Base-by-base conservation (phyloP, 2,797 vertebrate species). In the Apodemus agrarius region DNA sequence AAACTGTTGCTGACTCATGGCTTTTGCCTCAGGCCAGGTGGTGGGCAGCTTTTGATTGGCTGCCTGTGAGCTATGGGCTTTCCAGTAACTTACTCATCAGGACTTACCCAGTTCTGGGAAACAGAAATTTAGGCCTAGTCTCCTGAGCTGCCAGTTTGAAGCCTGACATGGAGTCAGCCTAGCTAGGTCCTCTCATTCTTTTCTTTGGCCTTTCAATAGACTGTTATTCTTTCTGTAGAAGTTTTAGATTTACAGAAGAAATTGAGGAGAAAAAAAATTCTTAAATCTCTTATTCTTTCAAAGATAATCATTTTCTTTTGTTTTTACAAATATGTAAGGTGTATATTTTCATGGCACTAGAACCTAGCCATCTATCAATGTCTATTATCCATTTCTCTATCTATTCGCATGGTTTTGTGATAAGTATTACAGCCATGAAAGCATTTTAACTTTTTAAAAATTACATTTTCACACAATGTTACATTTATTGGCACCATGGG, bases 361-460 rank as follows among this genome's bases (percentile, higher is more conserved):
- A 19, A 43, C 19, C 12, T 54, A 29, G 26, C 3, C 26, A 57
- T 31, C 52, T 43, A 37, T 52, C 46, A 74, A 37, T 31, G 67
- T 40, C 49, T 72, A 31, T 59, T 74, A 59, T 75, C 26, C 34
- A 10, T 49, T 9, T 63, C 37, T 43, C 12, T 63, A 43, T 61
- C 19, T 52, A 54, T 37, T 17, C 43, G 61, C 8, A 72, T 22
- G 9, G 6, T 67, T 93, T 43, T 0, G 19, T 63, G 22, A 69
- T 63, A 80, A 46, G 17, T 63, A 65, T 29, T 29, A 46, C 2
- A 65, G 22, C 17, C 0, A 2, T 85, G 46, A 65, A 80, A 74
- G 16, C 22, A 85, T 85, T 96, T 96, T 85, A 92, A 78, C 57
- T 67, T 84, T 16, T 85, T 82, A 54, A 65, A 94, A 97, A 74